These are phyloP conservation scores for Clusia tigrina DNA, from an alignment of 2,888 invertebrate genomes.

Conservation along the genomic window DNA sequence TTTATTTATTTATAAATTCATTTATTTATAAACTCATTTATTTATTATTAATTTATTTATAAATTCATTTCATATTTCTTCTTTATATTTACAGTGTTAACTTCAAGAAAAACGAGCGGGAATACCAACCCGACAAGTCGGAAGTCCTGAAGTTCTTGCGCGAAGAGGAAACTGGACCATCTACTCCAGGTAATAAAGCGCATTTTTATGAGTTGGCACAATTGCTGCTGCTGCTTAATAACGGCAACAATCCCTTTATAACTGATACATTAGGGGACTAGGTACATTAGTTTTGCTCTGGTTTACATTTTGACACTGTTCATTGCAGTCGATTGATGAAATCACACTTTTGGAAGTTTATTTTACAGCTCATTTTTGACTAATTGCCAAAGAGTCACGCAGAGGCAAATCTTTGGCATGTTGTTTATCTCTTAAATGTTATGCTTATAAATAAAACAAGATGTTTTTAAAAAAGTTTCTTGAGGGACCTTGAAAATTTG, in stretches of 20 bases:
- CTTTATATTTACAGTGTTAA: constrained; percentile 75
- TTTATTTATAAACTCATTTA: neutral
- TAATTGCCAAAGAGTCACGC: neutral
- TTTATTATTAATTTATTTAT: neutral
- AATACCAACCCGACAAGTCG: constrained; percentile 85
- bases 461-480: neutral
- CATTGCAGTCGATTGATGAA: no score
- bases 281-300: constrained; percentile 24
- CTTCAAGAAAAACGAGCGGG: constrained; percentile 94
- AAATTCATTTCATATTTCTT: neutral
- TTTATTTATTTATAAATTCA: constrained; percentile 7
- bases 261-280: constrained; percentile 51
- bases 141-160: constrained; percentile 91
- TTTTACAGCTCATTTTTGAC: constrained; percentile 2
- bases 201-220: constrained; percentile 54
- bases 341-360: constrained; percentile 7
- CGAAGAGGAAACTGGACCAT: constrained; percentile 81
- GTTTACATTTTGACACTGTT: constrained; percentile 26
- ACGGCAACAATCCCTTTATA: constrained; percentile 52
- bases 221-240: constrained; percentile 54
- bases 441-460: no score
- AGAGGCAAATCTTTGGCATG: neutral
- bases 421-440: no score
- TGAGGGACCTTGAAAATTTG: neutral
- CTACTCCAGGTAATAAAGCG: constrained; percentile 72